Evolutionary conservation across 2,888 invertebrate species (phyloP), one percentile per base, ranked within the genome.

Genomic region (Stramonita haemastoma): DNA sequence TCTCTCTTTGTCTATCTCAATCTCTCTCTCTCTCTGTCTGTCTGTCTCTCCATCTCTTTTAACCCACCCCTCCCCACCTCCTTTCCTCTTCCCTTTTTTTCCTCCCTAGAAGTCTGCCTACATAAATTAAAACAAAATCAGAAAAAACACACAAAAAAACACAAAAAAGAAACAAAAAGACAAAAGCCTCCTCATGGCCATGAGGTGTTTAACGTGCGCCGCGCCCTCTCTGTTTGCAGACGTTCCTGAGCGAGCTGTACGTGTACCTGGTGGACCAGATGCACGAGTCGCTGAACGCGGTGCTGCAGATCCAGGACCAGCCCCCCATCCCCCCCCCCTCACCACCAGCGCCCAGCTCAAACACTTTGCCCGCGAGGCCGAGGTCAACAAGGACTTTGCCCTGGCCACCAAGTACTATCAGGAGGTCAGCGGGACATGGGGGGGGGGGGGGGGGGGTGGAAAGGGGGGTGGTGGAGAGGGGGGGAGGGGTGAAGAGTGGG

Each of bases 241-340:
- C 94, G 56, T 96, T 96, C 93, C 93, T 96, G 32, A 95, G 95
- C 92, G 96, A 96, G 92, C 93, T 96, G 91, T 96, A 96, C 92
- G 96, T 96, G 57, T 96, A 96, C 93, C 93, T 96, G 90, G 94
- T 96, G 73, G 96, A 96, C 92, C 95, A 96, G 93, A 95, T 96
- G 95, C 96, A 96, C 90, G 95, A 95, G 60, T 94, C 95, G 15
- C 93, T 96, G 83, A 94, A 94, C 86, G 94, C 95, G 87, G 93
- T 94, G 29, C 92, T 96, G 34, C 93, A 95, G 57, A 92, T 95
- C 8, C 95, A 96, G 90, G 95, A 96, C 90, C 95, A 95, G 90
- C 94, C 94, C 11, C 95, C 96, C 4, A 93, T 95, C 15, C 95
- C 96, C 15, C 93, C 94, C 95, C 96, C n/a, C 93, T 96, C 79